Conservation (phyloP, 1,140 invertebrate genomes). For the Riptortus pedestris region DNA sequence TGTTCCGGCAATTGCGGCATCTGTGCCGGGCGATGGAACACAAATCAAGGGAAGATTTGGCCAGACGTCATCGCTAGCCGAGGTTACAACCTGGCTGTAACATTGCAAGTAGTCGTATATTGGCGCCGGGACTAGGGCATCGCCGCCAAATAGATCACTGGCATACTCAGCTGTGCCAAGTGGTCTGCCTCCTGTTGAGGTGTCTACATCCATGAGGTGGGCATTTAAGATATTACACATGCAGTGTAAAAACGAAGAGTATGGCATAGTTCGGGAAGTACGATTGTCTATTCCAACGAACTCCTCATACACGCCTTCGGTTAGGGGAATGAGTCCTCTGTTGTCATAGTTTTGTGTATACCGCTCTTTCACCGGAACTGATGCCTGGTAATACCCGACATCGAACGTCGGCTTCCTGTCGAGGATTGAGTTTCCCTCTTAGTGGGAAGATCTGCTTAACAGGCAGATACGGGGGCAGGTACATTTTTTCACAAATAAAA, state of each 20-base stretch:
- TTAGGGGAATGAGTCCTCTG: neutral
- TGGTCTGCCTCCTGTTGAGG: neutral
- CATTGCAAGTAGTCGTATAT: neutral
- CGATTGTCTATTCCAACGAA: neutral
- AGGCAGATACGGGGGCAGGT: no score
- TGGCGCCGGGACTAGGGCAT: neutral
- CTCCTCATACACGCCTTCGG: neutral
- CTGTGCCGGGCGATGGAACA: neutral
- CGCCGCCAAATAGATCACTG: neutral
- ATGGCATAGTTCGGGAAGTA: neutral
- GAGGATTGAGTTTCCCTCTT: neutral
- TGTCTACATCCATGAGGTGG: neutral
- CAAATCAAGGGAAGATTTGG: neutral
- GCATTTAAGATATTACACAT: no score
- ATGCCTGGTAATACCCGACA: neutral
- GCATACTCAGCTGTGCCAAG: neutral
- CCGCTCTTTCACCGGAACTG: neutral
- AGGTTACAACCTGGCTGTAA: neutral
- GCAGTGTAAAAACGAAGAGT: neutral
- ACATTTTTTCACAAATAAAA: no score
- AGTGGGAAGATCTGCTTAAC: neutral
- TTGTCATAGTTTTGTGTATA: neutral
- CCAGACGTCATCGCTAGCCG: neutral
- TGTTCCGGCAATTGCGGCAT: neutral
- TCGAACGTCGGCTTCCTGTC: neutral